A percentile compares a stretch with the other conserved stretches of the same genome.
Evolutionary conservation across 2,888 invertebrate species (phyloP).

Genomic region (Catocala nupta): DNA sequence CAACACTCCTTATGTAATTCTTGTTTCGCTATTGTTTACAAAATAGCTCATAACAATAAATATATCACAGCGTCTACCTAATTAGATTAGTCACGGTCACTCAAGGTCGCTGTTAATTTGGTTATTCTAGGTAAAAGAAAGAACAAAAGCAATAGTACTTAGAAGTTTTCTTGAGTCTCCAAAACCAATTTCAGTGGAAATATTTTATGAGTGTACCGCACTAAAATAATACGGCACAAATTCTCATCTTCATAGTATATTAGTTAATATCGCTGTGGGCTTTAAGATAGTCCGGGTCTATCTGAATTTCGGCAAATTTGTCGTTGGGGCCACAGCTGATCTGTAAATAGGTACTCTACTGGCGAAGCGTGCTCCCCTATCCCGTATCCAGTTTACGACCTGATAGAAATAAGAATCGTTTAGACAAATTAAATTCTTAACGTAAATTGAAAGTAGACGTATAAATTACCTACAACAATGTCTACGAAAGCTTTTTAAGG

Average conservation of each 20-base stretch:
- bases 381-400: slow-evolving; percentile 33
- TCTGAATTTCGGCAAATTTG: slow-evolving; percentile 24
- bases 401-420: slow-evolving; percentile 29
- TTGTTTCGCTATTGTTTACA: slow-evolving; percentile 49
- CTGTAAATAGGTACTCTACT: slow-evolving; percentile 9
- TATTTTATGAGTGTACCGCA: slow-evolving; percentile 16
- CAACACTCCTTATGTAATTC: slow-evolving; percentile 45
- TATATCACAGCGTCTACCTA: slow-evolving; percentile 24
- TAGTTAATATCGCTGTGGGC: slow-evolving; percentile 21
- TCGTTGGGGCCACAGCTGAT: slow-evolving; percentile 25
- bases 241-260: slow-evolving; percentile 19
- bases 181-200: slow-evolving; percentile 9
- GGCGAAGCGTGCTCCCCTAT: slow-evolving; percentile 11
- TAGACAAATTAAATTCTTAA: slow-evolving; percentile 30
- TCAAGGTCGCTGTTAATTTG: not conserved
- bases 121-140: not conserved
- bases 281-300: slow-evolving; percentile 12
- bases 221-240: slow-evolving; percentile 21
- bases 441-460: slow-evolving; percentile 28
- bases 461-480: not conserved
- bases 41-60: slow-evolving; percentile 42
- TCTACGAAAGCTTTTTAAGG: not conserved
- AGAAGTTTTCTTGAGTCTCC: not conserved
- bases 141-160: not conserved
- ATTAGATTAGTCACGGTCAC: slow-evolving; percentile 16